These are phyloP conservation scores for Saccostrea glomerata DNA, from an alignment of 1,140 invertebrate species.

Conservation along the genomic window DNA sequence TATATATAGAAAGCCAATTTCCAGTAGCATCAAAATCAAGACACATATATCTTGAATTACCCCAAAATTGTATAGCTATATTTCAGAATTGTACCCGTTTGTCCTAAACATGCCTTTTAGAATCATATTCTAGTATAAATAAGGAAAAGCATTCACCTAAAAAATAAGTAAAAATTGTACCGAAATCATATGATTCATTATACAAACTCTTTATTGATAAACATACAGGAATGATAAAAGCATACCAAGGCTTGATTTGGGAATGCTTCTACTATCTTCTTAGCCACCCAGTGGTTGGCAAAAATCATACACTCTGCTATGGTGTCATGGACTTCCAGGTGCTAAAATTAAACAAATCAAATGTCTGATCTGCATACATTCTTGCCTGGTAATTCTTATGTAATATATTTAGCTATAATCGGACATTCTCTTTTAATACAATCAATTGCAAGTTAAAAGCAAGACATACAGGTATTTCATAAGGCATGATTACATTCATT, in stretches of 20 bases:
- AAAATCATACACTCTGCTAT: slow-evolving; percentile 80
- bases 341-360: slow-evolving; percentile 62
- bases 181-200: not conserved
- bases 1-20: no score
- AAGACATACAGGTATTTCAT: no score
- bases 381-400: not conserved
- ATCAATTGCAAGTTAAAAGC: not conserved
- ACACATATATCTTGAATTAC: no score
- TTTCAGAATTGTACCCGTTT: no score
- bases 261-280: slow-evolving; percentile 75
- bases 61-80: no score
- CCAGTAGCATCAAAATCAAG: not conserved
- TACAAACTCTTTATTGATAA: not conserved
- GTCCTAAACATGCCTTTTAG: no score
- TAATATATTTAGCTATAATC: not conserved
- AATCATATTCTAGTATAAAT: no score
- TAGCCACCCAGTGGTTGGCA: slow-evolving; percentile 80
- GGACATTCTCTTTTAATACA: no score
- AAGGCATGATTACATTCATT: no score
- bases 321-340: slow-evolving; percentile 78
- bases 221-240: not conserved
- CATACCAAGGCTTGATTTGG: slow-evolving; percentile 75
- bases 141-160: no score
- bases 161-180: no score
- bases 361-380: not conserved